These are phyloP conservation scores for Notospermus geniculatus DNA, from an alignment of 1,140 invertebrate species.

Conservation along the genomic window DNA sequence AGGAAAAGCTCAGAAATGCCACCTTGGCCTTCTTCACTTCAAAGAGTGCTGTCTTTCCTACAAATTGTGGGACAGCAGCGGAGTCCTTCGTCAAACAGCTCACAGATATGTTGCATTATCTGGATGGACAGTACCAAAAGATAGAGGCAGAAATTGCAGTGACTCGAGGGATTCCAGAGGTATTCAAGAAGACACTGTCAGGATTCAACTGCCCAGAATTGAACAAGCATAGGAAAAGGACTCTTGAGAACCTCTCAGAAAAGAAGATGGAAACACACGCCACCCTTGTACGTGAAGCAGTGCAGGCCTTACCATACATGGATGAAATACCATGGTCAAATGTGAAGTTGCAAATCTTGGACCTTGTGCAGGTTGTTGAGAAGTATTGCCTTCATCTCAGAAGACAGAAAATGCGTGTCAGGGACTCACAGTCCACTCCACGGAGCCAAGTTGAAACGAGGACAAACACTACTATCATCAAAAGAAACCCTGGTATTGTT, in stretches of 20 bases:
- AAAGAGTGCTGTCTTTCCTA: not conserved
- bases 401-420: not conserved
- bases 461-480: conserved; percentile 1
- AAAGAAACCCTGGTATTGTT: not conserved
- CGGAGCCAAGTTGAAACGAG: not conserved
- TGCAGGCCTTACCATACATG: not conserved
- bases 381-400: conserved; percentile 7
- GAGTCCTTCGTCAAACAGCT: conserved; percentile 4
- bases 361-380: not conserved
- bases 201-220: conserved; percentile 1
- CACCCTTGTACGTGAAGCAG: not conserved
- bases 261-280: not conserved
- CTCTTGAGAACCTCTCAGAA: conserved; percentile 6
- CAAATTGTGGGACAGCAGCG: not conserved
- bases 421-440: conserved; percentile 4
- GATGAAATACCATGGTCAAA: conserved; percentile 5
- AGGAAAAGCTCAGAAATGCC: not conserved
- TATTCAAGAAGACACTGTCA: not conserved
- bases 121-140: conserved; percentile 8
- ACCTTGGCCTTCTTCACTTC: not conserved
- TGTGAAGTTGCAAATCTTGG: not conserved
- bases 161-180: not conserved
- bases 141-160: not conserved
- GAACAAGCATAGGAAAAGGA: conserved; percentile 5
- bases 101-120: not conserved